These are phyloP conservation scores for Acanthoscelides obtectus DNA, from an alignment of 2,888 invertebrate species.

Conservation along the genomic window DNA sequence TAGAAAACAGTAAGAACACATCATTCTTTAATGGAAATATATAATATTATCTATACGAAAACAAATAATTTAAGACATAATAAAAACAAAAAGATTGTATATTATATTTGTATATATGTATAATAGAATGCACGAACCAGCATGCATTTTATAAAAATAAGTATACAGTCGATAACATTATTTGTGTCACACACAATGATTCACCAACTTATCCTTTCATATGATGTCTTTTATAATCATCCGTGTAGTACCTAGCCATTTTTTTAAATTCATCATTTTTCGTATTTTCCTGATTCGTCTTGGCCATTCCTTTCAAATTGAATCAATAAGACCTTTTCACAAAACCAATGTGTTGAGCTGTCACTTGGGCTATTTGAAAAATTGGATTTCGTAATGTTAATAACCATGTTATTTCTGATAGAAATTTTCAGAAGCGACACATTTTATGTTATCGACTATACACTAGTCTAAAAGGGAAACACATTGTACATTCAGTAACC, in stretches of 20 bases:
- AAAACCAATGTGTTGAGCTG: no score
- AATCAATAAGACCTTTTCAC: no score
- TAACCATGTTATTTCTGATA: no score
- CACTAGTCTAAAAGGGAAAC: neutral
- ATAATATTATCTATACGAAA: constrained; percentile 30
- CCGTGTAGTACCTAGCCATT: no score
- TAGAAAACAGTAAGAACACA: constrained; percentile 37
- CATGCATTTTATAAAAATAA: constrained; percentile 29
- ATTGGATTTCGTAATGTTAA: no score
- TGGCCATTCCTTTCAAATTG: no score
- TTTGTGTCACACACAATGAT: neutral
- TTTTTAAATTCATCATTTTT: no score
- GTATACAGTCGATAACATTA: neutral
- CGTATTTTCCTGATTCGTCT: no score
- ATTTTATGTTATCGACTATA: neutral
- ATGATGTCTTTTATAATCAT: no score
- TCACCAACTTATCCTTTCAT: neutral
- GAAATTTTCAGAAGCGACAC: no score
- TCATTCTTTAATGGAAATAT: constrained; percentile 21
- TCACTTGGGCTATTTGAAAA: no score
- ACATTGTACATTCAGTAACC: neutral
- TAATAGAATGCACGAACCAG: constrained; percentile 39
- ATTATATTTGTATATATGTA: neutral
- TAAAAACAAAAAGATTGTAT: neutral
- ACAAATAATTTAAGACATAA: constrained; percentile 35